Percentiles rank a stretch among this genome's conserved stretches.
Evolutionary conservation across 2,888 invertebrate species (phyloP).

Genomic region (Rhagium mordax): DNA sequence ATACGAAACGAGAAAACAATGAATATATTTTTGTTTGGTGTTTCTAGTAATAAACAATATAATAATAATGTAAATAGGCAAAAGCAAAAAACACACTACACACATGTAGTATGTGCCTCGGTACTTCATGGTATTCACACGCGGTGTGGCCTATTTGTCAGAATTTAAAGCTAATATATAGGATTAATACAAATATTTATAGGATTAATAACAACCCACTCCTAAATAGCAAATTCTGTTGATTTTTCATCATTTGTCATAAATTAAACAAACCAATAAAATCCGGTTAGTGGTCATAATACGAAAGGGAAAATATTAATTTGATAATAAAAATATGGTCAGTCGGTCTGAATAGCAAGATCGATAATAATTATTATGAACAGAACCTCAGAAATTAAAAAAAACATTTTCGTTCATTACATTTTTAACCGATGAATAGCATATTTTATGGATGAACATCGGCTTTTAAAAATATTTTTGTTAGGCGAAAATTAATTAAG

Average conservation of each 20-base stretch:
- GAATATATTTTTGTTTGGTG: no score
- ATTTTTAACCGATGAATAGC: not conserved
- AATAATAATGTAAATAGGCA: no score
- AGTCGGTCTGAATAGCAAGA: not conserved
- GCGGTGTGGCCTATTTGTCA: no score
- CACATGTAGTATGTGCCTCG: no score
- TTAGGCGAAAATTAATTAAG: no score
- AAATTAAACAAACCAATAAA: not conserved
- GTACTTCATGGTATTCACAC: no score
- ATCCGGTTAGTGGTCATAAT: not conserved
- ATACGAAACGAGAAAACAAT: no score
- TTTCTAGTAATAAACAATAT: no score
- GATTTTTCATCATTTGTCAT: not conserved
- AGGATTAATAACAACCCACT: no score
- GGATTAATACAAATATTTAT: no score
- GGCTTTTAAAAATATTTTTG: not conserved
- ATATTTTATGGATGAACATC: not conserved
- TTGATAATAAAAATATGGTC: not conserved
- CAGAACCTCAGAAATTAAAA: not conserved
- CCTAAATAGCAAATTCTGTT: not conserved
- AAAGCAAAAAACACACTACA: no score
- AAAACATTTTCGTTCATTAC: not conserved
- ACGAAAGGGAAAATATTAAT: not conserved
- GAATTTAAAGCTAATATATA: no score
- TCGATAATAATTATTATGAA: not conserved